Base-by-base conservation (phyloP, 1,140 invertebrate species). In the Arctopsyche grandis region DNA sequence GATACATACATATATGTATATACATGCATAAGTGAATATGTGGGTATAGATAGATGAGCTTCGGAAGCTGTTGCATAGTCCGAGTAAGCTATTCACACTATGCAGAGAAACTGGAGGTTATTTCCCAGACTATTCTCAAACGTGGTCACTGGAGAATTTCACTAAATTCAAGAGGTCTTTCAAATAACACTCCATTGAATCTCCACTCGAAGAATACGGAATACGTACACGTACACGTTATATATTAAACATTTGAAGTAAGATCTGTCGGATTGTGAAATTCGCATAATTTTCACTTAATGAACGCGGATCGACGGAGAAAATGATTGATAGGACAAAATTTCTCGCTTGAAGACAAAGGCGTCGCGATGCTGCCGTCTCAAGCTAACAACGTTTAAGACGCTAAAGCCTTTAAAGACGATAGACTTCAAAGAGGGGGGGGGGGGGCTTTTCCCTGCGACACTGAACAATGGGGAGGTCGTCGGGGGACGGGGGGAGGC, bases 71-170 rank as follows among this genome's bases (percentile, higher is more conserved):
- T 66, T 66, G 63, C 63, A 66, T 66, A 26, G 63, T 66, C 21
- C 14, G 24, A 29, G 26, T 66, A 66, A 66, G 24, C 24, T n/a
- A 66, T 22, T 26, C 5, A 9, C 10, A 66, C 19, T 10, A 66
- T 52, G 48, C 4, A 5, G 10, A 14, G 22, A 12, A 66, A 66
- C 21, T 29, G 21, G 21, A 29, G 9, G 21, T 66, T 66, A 26
- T 66, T 12, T 26, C 9, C 21, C 26, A 22, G 24, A 22, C 24
- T 26, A 66, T 26, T 66, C 63, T 26, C 3, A 66, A 66, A 66
- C 19, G 63, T 22, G 24, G 63, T 66, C 63, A 66, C 63, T 66
- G 63, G 63, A 26, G 63, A 66, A 66, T 66, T 66, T 66, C 63
- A 66, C 5, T 22, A 29, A 66, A 66, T 26, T 66, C 63, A 66